phyloP scores from a whole-genome alignment of 2,113 vertebrate species.

The Oncorhynchus nerka region DNA sequence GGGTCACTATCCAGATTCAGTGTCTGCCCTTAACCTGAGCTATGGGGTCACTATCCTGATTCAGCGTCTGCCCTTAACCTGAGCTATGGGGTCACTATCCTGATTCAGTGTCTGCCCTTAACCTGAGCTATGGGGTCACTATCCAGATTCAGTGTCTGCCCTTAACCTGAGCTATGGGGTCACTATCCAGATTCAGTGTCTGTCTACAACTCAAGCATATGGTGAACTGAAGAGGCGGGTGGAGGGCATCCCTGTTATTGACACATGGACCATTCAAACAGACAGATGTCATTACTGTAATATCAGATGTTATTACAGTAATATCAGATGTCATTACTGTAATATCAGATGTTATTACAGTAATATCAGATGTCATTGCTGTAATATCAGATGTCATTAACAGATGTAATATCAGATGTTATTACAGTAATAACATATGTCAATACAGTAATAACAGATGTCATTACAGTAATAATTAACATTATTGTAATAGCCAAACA shows the following conservation, averaged over 20 bases:
- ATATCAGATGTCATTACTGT: too few species aligned
- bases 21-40: too few species aligned
- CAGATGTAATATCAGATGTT: too few species aligned
- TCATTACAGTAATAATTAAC: neutral
- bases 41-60: too few species aligned
- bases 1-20: too few species aligned
- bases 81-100: too few species aligned
- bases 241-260: slow-evolving; percentile 4
- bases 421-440: too few species aligned
- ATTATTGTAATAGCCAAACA: neutral
- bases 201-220: neutral
- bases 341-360: neutral
- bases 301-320: too few species aligned
- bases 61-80: neutral
- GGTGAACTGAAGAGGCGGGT: neutral
- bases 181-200: neutral
- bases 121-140: neutral
- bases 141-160: too few species aligned
- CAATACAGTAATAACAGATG: neutral
- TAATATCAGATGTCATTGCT: too few species aligned
- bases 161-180: neutral
- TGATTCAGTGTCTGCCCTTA: neutral
- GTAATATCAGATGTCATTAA: too few species aligned
- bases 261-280: neutral
- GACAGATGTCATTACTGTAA: too few species aligned